These are phyloP conservation scores for Vicugna pacos DNA, from an alignment of 2,113 vertebrate genomes.

Conservation along the genomic window DNA sequence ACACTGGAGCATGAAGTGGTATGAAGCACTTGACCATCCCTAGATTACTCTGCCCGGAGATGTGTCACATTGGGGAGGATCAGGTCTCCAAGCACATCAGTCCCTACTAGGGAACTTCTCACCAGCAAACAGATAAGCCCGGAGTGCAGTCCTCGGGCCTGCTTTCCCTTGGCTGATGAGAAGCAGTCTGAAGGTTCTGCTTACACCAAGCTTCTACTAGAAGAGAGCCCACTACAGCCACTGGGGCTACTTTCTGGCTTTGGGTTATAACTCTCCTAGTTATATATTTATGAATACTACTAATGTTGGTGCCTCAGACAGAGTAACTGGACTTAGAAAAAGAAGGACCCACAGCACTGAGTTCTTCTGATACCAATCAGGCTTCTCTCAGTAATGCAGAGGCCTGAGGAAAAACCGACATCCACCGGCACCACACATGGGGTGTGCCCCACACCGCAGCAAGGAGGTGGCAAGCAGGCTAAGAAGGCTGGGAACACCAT, in stretches of 20 bases:
- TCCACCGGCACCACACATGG: not conserved
- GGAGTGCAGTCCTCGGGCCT: not conserved
- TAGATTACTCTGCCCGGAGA: not conserved
- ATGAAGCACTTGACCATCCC: not conserved
- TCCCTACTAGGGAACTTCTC: not conserved
- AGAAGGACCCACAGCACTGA: not conserved
- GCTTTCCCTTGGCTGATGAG: not conserved
- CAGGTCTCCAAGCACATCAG: conserved; percentile 14
- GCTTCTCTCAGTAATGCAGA: not conserved
- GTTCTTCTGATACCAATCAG: not conserved
- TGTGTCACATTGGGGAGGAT: not conserved
- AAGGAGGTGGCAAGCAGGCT: not conserved
- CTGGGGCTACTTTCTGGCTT: not conserved
- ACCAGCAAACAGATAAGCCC: not conserved
- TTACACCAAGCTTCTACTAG: not conserved
- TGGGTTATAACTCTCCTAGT: conserved; percentile 5
- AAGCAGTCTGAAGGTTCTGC: not conserved
- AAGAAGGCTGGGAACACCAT: not conserved
- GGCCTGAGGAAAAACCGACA: not conserved
- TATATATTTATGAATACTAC: conserved; percentile 13
- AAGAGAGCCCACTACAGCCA: not conserved
- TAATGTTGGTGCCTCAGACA: not conserved
- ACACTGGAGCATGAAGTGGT: not conserved
- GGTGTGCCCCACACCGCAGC: not conserved
- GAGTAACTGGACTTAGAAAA: conserved; percentile 30